Evolutionary conservation across 2,888 invertebrate genomes (phyloP).

Genomic region (Mechanitis mazaeus): DNA sequence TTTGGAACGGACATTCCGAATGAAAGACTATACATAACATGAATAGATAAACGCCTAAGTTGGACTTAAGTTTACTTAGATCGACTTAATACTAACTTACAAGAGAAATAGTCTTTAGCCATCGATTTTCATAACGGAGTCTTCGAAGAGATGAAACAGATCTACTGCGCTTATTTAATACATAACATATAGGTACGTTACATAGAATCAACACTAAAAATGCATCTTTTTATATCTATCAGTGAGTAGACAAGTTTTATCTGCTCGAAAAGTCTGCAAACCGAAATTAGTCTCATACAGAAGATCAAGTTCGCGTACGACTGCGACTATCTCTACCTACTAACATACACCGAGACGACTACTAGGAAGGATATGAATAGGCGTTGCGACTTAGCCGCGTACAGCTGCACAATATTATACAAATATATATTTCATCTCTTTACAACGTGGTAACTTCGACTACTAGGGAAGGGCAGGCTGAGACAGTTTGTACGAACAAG

Average conservation of each 20-base stretch:
- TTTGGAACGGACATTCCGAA: constrained; percentile 64
- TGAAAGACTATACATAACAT: constrained; percentile 63
- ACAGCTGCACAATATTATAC: constrained; percentile 71
- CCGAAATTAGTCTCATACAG: constrained; percentile 65
- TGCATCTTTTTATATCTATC: constrained; percentile 70
- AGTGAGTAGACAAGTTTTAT: constrained; percentile 74
- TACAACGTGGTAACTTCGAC: constrained; percentile 72
- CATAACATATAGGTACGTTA: constrained; percentile 57
- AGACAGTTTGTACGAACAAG: constrained; percentile 64
- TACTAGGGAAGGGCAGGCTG: constrained; percentile 54
- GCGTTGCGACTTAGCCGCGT: constrained; percentile 65
- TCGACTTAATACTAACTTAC: constrained; percentile 60
- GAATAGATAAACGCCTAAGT: constrained; percentile 72
- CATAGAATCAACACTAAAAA: constrained; percentile 74
- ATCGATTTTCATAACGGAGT: constrained; percentile 70
- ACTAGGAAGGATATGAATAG: constrained; percentile 70
- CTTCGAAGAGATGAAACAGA: constrained; percentile 77
- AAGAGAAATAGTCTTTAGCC: constrained; percentile 71
- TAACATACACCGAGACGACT: constrained; percentile 58
- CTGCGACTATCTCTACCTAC: constrained; percentile 44
- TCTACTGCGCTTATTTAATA: constrained; percentile 66
- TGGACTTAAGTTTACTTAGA: constrained; percentile 66
- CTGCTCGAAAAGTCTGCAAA: constrained; percentile 73
- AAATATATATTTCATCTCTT: constrained; percentile 63
- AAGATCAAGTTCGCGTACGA: constrained; percentile 38